These are phyloP conservation scores for Gavialis gangeticus DNA, from an alignment of 2,113 vertebrate genomes.

Conservation along the genomic window DNA sequence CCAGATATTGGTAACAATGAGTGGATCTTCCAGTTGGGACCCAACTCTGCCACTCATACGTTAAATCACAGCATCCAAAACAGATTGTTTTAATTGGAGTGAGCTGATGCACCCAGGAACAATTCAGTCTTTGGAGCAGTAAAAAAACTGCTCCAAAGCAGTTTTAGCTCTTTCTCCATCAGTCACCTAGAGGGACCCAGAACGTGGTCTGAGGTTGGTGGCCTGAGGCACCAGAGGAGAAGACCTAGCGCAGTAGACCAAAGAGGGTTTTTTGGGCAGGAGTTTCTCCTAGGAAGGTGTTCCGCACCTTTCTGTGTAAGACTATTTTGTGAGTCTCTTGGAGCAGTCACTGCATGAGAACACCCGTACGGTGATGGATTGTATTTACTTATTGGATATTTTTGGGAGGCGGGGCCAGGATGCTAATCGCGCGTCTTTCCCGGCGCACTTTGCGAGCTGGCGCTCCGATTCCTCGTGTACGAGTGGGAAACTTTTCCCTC, in stretches of 20 bases:
- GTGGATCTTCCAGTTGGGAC: not conserved
- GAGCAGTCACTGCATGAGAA: rapidly evolving
- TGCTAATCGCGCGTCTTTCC: not conserved
- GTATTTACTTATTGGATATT: not conserved
- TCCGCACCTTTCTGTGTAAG: too few species aligned
- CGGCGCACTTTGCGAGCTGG: not conserved
- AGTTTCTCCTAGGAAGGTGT: too few species aligned
- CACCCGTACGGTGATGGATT: not conserved
- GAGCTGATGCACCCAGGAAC: not conserved
- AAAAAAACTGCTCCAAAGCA: too few species aligned
- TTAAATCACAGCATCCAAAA: too few species aligned
- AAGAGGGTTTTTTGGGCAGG: not conserved
- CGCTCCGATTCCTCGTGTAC: conserved; percentile 36
- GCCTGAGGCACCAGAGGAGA: not conserved
- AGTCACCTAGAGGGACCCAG: rapidly evolving
- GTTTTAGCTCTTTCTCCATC: too few species aligned
- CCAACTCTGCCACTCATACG: not conserved
- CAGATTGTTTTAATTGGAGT: too few species aligned
- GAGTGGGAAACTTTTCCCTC: conserved; percentile 65
- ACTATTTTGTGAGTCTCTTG: not conserved
- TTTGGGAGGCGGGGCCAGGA: not conserved
- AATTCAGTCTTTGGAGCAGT: rapidly evolving
- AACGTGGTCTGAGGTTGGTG: not conserved
- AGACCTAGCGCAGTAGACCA: rapidly evolving
- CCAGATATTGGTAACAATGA: not conserved